These are phyloP conservation scores for Laupala kohalensis DNA, from an alignment of 1,140 invertebrate genomes.

Conservation along the genomic window DNA sequence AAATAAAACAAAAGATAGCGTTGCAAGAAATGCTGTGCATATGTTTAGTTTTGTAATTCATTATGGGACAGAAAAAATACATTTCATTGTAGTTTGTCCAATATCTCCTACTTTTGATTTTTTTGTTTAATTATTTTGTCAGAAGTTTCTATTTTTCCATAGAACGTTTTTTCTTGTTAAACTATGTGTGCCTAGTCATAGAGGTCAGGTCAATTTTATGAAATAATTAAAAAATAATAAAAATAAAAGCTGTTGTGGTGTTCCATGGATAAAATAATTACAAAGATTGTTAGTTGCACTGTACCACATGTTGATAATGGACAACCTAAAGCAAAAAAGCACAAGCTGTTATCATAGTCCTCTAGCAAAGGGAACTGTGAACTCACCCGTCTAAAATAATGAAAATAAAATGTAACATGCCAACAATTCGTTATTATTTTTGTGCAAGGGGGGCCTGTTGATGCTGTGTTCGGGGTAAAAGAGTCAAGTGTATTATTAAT, in stretches of 20 bases:
- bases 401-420: neutral
- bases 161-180: conserved; percentile 17
- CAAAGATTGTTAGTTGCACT: neutral
- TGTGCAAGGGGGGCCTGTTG: conserved; percentile 1
- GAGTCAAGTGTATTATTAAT: conserved; percentile 14
- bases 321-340: neutral
- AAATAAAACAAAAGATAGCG: conserved; percentile 15
- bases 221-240: conserved; percentile 9
- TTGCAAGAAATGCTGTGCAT: conserved; percentile 16
- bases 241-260: conserved; percentile 12
- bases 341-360: conserved; percentile 2
- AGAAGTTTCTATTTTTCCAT: conserved; percentile 20
- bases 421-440: conserved; percentile 12
- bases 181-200: conserved; percentile 20
- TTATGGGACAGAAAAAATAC: conserved; percentile 13
- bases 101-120: conserved; percentile 15
- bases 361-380: neutral
- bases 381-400: neutral
- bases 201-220: conserved; percentile 17
- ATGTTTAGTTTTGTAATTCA: conserved; percentile 19
- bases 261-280: conserved; percentile 7
- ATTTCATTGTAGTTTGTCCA: conserved; percentile 16
- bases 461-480: conserved; percentile 6
- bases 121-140: conserved; percentile 18
- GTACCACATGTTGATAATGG: neutral